Evolutionary conservation across 2,113 vertebrate genomes (phyloP), one percentile per base, ranked within the genome.

Genomic region (Dromiciops gliroides): DNA sequence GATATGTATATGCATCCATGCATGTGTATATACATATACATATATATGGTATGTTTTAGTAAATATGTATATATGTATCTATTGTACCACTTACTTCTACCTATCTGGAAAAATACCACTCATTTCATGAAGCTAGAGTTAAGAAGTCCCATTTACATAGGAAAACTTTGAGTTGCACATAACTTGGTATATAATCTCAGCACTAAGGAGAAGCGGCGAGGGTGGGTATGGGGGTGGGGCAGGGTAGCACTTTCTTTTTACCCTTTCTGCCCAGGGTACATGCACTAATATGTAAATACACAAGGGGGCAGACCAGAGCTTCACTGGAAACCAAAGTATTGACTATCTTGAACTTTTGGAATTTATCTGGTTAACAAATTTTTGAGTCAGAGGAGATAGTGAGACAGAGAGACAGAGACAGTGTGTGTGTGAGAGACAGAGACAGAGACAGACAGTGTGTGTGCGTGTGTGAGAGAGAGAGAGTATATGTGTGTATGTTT

Each of bases 231-330:
- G 8, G 7, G 12, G 28, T 8, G 48, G 24, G 26, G 19, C 10
- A 48, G 44, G 25, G 12, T 1, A 22, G 51, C 67, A 44, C 49
- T 94, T 48, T 0, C 3, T 52, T 9, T 48, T 1, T 1, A 10
- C 9, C 14, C 1, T 0, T 3, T 56, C 23, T 50, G n/a, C 31
- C 89, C 48, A 1, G n/a, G 95, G 53, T 50, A 92, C 31, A 53
- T 10, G 53, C 50, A 49, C 48, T 89, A 31, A 44, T 0, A 8
- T 2, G 60, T 89, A 48, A n/a, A 23, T 11, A 67, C 90, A 92
- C 94, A 7, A 92, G 89, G 52, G 95, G 93, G 93, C 67, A 92
- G 92, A 44, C 26, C 50, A 7, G 95, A 89, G 51, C 51, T 48
- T 31, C 23, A 0, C 22, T 8, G 7, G 93, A 51, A 4, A 48